Percentiles rank a stretch among this genome's conserved stretches.
phyloP scores from a whole-genome alignment of 2,797 vertebrate species.

The Pagetopsis macropterus region DNA sequence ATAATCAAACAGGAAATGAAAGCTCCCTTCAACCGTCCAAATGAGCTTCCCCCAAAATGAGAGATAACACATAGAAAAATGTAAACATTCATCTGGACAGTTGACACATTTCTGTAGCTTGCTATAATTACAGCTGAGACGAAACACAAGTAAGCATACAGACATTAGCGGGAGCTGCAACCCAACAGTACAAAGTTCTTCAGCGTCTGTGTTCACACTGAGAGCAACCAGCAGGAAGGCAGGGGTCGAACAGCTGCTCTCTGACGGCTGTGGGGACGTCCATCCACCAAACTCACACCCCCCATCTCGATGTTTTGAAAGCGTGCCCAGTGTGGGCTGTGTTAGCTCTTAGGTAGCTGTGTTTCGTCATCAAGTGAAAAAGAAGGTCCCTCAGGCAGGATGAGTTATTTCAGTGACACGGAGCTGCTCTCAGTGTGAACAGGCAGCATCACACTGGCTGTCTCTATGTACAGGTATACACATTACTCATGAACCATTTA shows the following conservation, averaged over 20 bases:
- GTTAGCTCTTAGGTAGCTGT: too few species aligned
- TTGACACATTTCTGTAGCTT: constrained; percentile 45
- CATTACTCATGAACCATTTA: constrained; percentile 31
- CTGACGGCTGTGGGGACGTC: too few species aligned
- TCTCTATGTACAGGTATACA: constrained; percentile 46
- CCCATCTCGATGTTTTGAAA: too few species aligned
- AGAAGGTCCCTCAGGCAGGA: too few species aligned
- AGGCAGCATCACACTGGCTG: constrained; percentile 29
- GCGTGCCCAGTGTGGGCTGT: too few species aligned
- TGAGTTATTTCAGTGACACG: neutral
- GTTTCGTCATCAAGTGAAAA: too few species aligned
- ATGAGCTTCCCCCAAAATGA: constrained; percentile 10
- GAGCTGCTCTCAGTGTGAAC: constrained; percentile 29
- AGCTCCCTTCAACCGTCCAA: constrained; percentile 3
- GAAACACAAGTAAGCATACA: constrained; percentile 33
- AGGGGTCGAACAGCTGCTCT: too few species aligned
- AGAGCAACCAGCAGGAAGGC: constrained; percentile 17
- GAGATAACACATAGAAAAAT: constrained; percentile 53
- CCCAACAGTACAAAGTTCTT: constrained; percentile 31
- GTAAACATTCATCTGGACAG: constrained; percentile 64
- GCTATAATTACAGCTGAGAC: constrained; percentile 44
- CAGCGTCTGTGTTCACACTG: constrained; percentile 34
- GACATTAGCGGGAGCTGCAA: constrained; percentile 26
- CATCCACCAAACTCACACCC: too few species aligned
- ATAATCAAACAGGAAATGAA: constrained; percentile 42